Conservation (phyloP, 2,888 invertebrate species). For the Ormyrus labotus region DNA sequence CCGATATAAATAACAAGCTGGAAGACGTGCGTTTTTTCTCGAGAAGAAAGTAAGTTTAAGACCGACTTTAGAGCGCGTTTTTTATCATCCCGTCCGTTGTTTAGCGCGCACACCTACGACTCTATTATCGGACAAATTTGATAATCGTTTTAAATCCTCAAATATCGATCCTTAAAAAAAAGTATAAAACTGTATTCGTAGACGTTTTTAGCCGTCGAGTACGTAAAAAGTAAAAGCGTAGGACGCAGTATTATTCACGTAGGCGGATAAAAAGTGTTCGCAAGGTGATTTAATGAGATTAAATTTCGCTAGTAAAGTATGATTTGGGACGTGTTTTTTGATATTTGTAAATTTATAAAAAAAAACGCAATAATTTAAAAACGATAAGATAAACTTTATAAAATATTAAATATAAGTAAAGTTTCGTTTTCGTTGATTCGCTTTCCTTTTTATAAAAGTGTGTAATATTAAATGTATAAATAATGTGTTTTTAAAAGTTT, state of each 20-base stretch:
- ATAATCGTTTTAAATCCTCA: slow-evolving; percentile 44
- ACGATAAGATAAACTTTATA: not conserved
- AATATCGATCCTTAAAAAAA: slow-evolving; percentile 21
- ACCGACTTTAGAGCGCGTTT: slow-evolving; percentile 45
- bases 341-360: slow-evolving; percentile 18
- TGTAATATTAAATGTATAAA: slow-evolving; percentile 5
- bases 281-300: slow-evolving; percentile 10
- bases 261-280: slow-evolving; percentile 43
- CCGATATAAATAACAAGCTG: not conserved
- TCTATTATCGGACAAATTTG: slow-evolving; percentile 32
- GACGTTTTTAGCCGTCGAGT: slow-evolving; percentile 42
- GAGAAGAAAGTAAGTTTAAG: slow-evolving; percentile 42
- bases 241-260: slow-evolving; percentile 46
- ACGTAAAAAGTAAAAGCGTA: slow-evolving; percentile 37
- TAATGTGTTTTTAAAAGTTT: not conserved
- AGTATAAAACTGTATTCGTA: slow-evolving; percentile 25
- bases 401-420: slow-evolving; percentile 1
- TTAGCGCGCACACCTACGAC: slow-evolving; percentile 22
- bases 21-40: not conserved
- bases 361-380: slow-evolving; percentile 44
- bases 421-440: not conserved
- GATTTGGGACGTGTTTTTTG: slow-evolving; percentile 37
- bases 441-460: too few relatives aligned
- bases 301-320: slow-evolving; percentile 35
- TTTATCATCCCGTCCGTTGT: slow-evolving; percentile 50